Percentiles rank a stretch among this genome's conserved stretches.
Conservation (phyloP, 1,140 invertebrate genomes). For the Neodiprion fabricii region DNA sequence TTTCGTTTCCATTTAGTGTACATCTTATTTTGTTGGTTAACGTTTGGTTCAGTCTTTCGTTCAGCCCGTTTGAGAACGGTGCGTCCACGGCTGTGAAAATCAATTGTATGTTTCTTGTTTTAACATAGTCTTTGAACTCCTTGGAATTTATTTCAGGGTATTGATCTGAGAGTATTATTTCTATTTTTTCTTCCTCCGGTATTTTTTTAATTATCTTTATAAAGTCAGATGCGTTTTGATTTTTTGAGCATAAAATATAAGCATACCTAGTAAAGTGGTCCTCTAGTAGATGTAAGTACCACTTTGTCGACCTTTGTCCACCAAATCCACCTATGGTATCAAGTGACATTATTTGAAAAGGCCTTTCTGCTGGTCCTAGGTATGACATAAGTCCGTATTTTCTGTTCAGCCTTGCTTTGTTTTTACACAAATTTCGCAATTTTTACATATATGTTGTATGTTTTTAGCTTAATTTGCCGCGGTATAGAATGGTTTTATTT, state of each 20-base stretch:
- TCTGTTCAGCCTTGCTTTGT: constrained; percentile 44
- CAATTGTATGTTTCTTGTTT: no score
- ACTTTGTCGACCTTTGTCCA: constrained; percentile 33
- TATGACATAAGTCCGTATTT: constrained; percentile 46
- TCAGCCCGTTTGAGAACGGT: no score
- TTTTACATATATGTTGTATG: constrained; percentile 37
- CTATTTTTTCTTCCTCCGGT: constrained; percentile 24
- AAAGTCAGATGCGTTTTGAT: background rate
- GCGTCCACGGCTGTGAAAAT: no score
- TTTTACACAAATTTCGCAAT: constrained; percentile 47
- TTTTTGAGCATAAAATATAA: constrained; percentile 21
- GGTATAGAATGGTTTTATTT: background rate
- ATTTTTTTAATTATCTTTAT: constrained; percentile 24
- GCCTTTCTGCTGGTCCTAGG: constrained; percentile 44
- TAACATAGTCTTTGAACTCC: constrained; percentile 25
- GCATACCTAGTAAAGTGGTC: constrained; percentile 18
- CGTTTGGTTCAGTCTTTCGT: no score
- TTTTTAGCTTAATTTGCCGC: constrained; percentile 13
- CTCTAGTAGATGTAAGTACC: constrained; percentile 34
- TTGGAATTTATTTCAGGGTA: constrained; percentile 36
- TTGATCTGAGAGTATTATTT: constrained; percentile 29
- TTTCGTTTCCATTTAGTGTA: no score
- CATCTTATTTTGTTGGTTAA: no score
- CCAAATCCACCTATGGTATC: constrained; percentile 45
- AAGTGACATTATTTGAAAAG: constrained; percentile 46